Base-by-base conservation (phyloP, 1,140 invertebrate genomes). In the Brevipalpus yothersi region DNA sequence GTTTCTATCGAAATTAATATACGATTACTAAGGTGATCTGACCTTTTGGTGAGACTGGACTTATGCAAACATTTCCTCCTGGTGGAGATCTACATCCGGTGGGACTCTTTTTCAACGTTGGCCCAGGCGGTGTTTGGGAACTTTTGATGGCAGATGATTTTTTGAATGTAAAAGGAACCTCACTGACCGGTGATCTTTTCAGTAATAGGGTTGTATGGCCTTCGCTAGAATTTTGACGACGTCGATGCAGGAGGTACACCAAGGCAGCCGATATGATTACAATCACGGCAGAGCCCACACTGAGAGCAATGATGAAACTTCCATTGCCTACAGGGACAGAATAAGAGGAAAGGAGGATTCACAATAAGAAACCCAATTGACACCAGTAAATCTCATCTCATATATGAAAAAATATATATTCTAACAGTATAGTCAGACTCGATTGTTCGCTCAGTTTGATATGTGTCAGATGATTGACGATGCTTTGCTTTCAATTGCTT, bases 101-200 rank as follows among this genome's bases (percentile, higher is more conserved):
- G 0, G 86, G 85, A 49, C 81, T 85, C 71, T 89, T 90, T 71
- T 86, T 86, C 65, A 89, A 70, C 69, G 88, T 86, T 68, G 87
- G 84, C 19, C 78, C 77, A 13, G 61, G 61, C 1, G 59, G 53
- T 12, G 55, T 80, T 79, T 79, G 78, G 1, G 80, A 78, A 60
- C 77, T 79, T 62, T 78, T 78, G 3, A 82, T 80, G 0, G 80
- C 80, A 0, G 78, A 80, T 0, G 80, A 79, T 60, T 78, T 75
- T 10, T 78, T 71, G 39, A 80, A 76, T 2, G 76, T 76, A 60
- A 79, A 63, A 0, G 78, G 77, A 61, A 77, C 76, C 63, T 78
- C 76, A 1, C 47, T 41, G 23, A 41, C 40, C 9, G 45, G 49
- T 13, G 41, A 13, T 17, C 51, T 62, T 21, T 58, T 58, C 12